phyloP scores from a whole-genome alignment of 2,797 vertebrate species.

The Adelosebastes latens region DNA sequence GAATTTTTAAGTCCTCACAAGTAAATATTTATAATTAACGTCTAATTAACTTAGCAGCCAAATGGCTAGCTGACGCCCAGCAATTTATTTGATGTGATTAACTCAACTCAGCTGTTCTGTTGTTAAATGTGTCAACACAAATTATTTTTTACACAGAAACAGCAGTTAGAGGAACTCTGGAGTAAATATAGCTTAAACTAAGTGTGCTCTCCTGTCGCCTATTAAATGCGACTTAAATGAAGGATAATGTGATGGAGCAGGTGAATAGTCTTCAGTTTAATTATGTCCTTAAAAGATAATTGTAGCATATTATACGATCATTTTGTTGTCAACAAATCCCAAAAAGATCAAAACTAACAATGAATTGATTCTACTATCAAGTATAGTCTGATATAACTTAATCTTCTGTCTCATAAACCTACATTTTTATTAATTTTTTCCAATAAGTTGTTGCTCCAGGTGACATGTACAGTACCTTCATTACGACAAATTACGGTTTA shows the following conservation, averaged over 20 bases:
- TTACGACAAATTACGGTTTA: background rate
- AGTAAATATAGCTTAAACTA: background rate
- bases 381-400: background rate
- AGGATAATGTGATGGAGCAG: background rate
- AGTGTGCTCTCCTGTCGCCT: background rate
- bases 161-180: slow-evolving; percentile 1
- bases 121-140: slow-evolving; percentile 16
- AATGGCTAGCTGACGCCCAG: background rate
- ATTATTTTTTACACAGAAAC: background rate
- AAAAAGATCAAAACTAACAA: background rate
- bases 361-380: background rate
- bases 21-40: slow-evolving; percentile 16
- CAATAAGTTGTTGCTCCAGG: background rate
- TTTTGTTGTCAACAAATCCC: background rate
- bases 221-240: background rate
- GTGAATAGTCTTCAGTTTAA: background rate
- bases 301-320: background rate
- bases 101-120: background rate
- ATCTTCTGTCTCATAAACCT: background rate
- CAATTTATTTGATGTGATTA: slow-evolving; percentile 23
- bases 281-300: background rate
- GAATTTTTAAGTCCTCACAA: background rate
- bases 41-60: slow-evolving; percentile 12
- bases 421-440: too few relatives aligned
- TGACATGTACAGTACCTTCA: background rate